phyloP scores from a whole-genome alignment of 2,113 vertebrate species.

The Myotis davidii region DNA sequence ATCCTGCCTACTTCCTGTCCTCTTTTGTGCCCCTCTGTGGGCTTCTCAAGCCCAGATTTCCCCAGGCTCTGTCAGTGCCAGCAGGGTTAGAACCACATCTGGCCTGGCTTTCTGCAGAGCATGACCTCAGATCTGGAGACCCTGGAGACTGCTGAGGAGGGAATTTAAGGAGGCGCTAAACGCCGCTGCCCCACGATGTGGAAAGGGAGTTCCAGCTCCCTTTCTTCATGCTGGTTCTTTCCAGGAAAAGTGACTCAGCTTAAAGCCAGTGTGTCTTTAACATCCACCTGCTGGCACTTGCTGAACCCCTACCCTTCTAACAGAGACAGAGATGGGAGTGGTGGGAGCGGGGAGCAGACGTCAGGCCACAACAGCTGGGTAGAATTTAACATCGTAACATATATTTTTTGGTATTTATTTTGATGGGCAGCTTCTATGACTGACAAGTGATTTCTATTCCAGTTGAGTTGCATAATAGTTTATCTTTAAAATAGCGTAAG shows the following conservation, averaged over 20 bases:
- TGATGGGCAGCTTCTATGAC: background rate
- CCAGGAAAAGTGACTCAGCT: background rate
- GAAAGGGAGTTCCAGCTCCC: accelerated
- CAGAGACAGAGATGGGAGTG: background rate
- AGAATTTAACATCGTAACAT: background rate
- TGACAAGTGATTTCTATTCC: background rate
- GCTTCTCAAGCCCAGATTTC: background rate
- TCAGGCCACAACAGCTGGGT: background rate
- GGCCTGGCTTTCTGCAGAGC: background rate
- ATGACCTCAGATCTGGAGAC: background rate
- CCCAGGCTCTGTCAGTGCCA: background rate
- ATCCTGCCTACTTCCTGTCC: no score
- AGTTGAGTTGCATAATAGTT: background rate
- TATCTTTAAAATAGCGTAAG: background rate
- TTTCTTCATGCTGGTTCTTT: background rate
- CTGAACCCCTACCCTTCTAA: no score
- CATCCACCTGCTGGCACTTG: background rate
- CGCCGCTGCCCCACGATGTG: accelerated
- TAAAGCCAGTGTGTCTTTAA: background rate
- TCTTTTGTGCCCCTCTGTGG: background rate
- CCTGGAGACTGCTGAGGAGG: background rate
- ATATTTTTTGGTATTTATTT: background rate
- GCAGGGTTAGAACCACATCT: accelerated
- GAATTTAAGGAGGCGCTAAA: background rate
- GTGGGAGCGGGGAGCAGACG: background rate